Conservation (phyloP, 2,888 invertebrate species). For the Exocentrus adspersus region DNA sequence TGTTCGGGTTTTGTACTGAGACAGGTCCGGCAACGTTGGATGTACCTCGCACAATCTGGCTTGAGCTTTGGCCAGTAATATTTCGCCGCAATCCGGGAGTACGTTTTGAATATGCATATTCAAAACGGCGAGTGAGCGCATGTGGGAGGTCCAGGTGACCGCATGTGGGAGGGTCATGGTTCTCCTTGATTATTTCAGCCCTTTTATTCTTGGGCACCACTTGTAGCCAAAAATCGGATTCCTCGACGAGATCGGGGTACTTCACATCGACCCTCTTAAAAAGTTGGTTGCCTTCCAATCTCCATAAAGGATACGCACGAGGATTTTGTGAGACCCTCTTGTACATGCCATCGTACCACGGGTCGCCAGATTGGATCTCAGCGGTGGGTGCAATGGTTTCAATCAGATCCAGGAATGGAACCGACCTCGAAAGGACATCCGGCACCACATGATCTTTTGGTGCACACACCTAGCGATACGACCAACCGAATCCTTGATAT, state of each 20-base stretch:
- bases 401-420: too few relatives aligned
- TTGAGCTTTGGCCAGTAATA: not conserved
- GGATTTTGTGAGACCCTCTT: not conserved
- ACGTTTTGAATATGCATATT: constrained; percentile 16
- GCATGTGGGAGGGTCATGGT: constrained; percentile 17
- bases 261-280: constrained; percentile 35
- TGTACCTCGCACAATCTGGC: not conserved
- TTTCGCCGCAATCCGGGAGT: not conserved
- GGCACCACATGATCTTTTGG: too few relatives aligned
- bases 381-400: too few relatives aligned
- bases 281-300: constrained; percentile 28
- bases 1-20: not conserved
- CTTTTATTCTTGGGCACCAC: constrained; percentile 37
- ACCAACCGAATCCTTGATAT: too few relatives aligned
- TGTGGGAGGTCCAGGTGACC: constrained; percentile 12
- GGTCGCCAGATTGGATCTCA: not conserved
- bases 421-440: too few relatives aligned
- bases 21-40: not conserved
- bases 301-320: not conserved
- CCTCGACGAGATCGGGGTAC: constrained; percentile 21
- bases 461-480: too few relatives aligned
- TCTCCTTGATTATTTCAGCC: constrained; percentile 7
- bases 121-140: too few relatives aligned
- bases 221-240: constrained; percentile 42
- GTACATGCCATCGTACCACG: constrained; percentile 38